Evolutionary conservation across 1,140 invertebrate genomes (phyloP), one percentile per base, ranked within the genome.

Genomic region (Choristoneura fumiferana): DNA sequence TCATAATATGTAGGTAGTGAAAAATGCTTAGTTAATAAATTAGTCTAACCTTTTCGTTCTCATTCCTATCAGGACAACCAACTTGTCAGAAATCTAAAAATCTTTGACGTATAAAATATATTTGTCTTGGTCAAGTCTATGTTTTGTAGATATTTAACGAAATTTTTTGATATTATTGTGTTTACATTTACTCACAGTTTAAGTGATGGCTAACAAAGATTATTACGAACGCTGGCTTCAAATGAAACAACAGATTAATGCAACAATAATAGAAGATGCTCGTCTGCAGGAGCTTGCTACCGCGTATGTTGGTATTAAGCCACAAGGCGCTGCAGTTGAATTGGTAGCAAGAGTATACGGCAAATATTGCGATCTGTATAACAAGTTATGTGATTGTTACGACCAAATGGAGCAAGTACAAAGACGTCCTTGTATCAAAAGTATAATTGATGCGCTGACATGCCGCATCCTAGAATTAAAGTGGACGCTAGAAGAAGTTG

Each of bases 321-420:
- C 86, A 5, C 86, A 89, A 65, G 67, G 52, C 8, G 79, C 73
- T 4, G 84, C 83, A 14, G 81, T 87, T 0, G 84, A 87, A 66
- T 63, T 83, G 10, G 76, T 89, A 10, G 65, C 78, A 15, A 74
- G 81, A 64, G 73, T 82, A 0, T 87, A 86, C 40, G 65, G 69
- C 34, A 82, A 79, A 55, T 89, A 82, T 54, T 86, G 84, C 63
- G 63, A 78, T 9, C 43, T 89, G 22, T 89, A 81, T 49, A 87
- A 89, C 53, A 80, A 79, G 60, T 57, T 89, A 22, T 89, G 86
- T 56, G 86, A 87, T 12, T 79, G 73, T 29, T 89, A 89, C 39
- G 86, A 89, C 59, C 82, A 87, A 67, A 87, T 86, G 83, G 71
- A 73, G 62, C 86, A 89, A 71, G 73, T 82, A 4, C 85, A 89